Evolutionary conservation across 1,140 invertebrate genomes (phyloP), one percentile per base, ranked within the genome.

Genomic region (Hylyphantes graminicola): DNA sequence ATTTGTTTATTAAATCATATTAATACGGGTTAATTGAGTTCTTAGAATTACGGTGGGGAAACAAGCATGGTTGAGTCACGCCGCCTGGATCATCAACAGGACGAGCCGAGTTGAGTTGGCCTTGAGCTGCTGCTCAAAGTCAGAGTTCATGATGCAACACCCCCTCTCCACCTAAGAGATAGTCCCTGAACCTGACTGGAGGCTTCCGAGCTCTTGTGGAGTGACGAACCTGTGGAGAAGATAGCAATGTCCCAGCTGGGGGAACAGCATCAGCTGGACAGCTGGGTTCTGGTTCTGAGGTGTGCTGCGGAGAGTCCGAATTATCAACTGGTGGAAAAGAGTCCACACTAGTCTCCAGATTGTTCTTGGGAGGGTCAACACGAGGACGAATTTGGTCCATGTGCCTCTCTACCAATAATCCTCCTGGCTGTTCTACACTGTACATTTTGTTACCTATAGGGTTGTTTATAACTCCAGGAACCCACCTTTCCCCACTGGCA

Each of bases 381-480:
- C 57, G 57, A 61, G 57, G 57, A 17, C 57, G 57, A 17, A 61
- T 61, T 21, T 67, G 64, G 64, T 67, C 64, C 11, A 7, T 17
- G 21, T 67, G 64, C 64, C 64, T 67, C 19, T 67, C 64, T 17
- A 9, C 64, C 15, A 11, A 17, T 21, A 21, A 67, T 3, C 64
- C 64, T 21, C 19, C 19, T 21, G 64, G 19, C 10, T 7, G 15
- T 21, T 17, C 64, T 21, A 67, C 64, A 11, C 64, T 15, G 19
- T n/a, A 67, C 64, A 67, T 67, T 67, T 67, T 67, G 19, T 15
- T 67, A 11, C 64, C 64, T 67, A 67, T 67, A 2, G 64, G 64
- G 21, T 21, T 21, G 10, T 21, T 21, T 67, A 67, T 67, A 50
- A 51, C 15, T 5, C 68, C 68, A 10, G 50, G 50, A 72, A 72